Base-by-base conservation (phyloP, 2,888 invertebrate species). In the Graphium colonna region DNA sequence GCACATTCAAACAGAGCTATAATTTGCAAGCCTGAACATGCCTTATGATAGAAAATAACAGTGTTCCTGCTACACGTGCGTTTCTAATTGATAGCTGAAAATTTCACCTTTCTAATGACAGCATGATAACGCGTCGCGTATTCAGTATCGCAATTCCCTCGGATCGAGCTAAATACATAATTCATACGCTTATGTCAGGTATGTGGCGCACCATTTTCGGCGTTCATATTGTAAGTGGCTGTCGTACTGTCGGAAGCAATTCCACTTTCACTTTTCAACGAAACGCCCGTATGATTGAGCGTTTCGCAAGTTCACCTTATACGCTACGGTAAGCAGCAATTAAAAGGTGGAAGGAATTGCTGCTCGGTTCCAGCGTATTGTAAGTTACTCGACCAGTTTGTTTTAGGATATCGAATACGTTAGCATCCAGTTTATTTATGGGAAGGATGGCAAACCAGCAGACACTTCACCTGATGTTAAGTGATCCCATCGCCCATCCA, bases 181-280 rank as follows among this genome's bases (percentile, higher is more conserved):
- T 54, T 54, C 48, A 54, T 53, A 17, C 31, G 31, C 15, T 53
- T 49, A 49, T 43, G 44, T 53, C 39, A 31, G 53, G 49, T 38
- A 49, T 44, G 49, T 49, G 31, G 44, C 45, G 44, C 53, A 40
- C 53, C 53, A 40, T 54, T 54, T 54, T 49, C 12, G 53, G 53
- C 12, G 18, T 38, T 38, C 53, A 28, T 42, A 43, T 31, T 48
- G 43, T 49, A 40, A 42, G 43, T 52, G 38, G 39, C 49, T 49
- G 49, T 44, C 49, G 39, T 40, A 44, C 38, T 54, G 53, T 49
- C 53, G 53, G 49, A 54, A 54, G 53, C 44, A 45, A 49, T 54
- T 49, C 21, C 43, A 60, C 66, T 67, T 67, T 67, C 66, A 60
- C 66, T 61, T 60, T 56, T 58, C 55, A 59, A 39, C 49, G 40